Base-by-base conservation (phyloP, 2,888 invertebrate species). In the Lasioglossum morio region DNA sequence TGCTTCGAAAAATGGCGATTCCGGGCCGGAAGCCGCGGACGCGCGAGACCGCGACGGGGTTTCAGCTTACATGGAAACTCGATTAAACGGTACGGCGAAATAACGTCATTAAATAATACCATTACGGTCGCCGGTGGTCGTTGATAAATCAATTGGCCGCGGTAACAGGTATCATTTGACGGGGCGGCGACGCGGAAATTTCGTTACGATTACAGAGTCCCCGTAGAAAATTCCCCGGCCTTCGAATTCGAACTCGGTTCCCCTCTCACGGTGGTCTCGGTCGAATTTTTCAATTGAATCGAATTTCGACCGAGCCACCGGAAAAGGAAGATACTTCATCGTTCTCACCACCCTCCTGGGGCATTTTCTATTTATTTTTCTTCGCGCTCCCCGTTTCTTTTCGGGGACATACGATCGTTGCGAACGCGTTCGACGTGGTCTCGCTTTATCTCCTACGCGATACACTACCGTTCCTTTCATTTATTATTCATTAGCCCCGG, bases 41-140 rank as follows among this genome's bases (percentile, higher is more conserved):
- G 66, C 27, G 63, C 63, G 72, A 37, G 40, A 75, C 72, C 82
- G 78, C 81, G 72, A 53, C 86, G 72, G 77, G 86, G 86, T 85
- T 85, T 86, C 86, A 79, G 86, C 86, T 86, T 86, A 86, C 86
- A 78, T 69, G 60, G 72, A 86, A 86, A 86, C 81, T 81, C 78
- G 86, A 85, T 86, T 86, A 86, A 85, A 81, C 75, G 75, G 53
- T 66, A 37, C 75, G 43, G 43, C 66, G 34, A 79, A 72, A 66
- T 79, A 79, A 84, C 66, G 75, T 79, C 72, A 72, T 84, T 85
- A 85, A 85, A 79, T 85, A 85, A 86, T 85, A 75, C 72, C 81
- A 86, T 86, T 86, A 76, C 63, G 86, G 86, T 79, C 86, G 72
- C 72, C 43, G 86, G 78, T 66, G 40, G 75, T 43, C 34, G 34